These are phyloP conservation scores for Cosmia trapezina DNA, from an alignment of 2,888 invertebrate genomes.

Conservation along the genomic window DNA sequence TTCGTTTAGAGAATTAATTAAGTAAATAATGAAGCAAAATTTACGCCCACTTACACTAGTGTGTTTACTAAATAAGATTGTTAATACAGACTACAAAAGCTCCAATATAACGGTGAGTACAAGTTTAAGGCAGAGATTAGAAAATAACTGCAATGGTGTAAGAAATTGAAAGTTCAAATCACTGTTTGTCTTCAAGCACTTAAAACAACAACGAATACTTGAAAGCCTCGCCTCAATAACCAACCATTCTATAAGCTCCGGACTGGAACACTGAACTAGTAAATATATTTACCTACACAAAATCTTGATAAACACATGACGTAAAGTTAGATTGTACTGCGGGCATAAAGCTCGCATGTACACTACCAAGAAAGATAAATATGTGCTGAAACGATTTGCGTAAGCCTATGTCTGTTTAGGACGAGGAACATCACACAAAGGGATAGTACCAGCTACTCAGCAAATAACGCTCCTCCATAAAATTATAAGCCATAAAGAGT, in stretches of 20 bases:
- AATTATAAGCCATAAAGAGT: slow-evolving; percentile 38
- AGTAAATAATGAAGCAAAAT: slow-evolving; percentile 32
- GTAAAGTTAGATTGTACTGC: slow-evolving; percentile 33
- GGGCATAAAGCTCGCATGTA: slow-evolving; percentile 47
- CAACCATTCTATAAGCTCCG: neutral
- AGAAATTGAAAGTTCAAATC: too few relatives aligned
- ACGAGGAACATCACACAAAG: slow-evolving; percentile 45
- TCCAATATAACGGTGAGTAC: too few relatives aligned
- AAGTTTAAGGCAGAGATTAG: too few relatives aligned
- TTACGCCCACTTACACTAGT: slow-evolving; percentile 4
- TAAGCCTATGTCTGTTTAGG: slow-evolving; percentile 66
- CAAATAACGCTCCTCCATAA: slow-evolving; percentile 41
- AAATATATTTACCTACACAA: slow-evolving; percentile 22
- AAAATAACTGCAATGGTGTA: too few relatives aligned
- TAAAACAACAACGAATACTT: too few relatives aligned
- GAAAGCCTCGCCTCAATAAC: too few relatives aligned
- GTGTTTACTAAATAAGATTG: neutral
- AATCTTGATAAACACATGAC: slow-evolving; percentile 39
- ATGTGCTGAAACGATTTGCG: slow-evolving; percentile 63
- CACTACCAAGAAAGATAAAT: slow-evolving; percentile 58
- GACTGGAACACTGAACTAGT: slow-evolving; percentile 7
- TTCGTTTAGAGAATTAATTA: slow-evolving; percentile 36
- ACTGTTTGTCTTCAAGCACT: too few relatives aligned
- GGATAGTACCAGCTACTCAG: slow-evolving; percentile 36
- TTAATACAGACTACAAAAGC: too few relatives aligned